These are phyloP conservation scores for Bombyx mori DNA, from an alignment of 1,140 invertebrate species.

Conservation along the genomic window ASM3026992v2 NC_085118.1:4969001-4969500, in stretches of 20 bases:
- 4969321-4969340: slow-evolving; percentile 25
- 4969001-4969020: no score
- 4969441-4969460: slow-evolving; percentile 43
- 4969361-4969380: slow-evolving; percentile 60
- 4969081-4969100: neutral
- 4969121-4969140: slow-evolving; percentile 1
- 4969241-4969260: slow-evolving; percentile 6
- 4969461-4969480: slow-evolving; percentile 1
- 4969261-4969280: neutral
- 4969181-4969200: slow-evolving; percentile 67
- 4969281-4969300: slow-evolving; percentile 21
- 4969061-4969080: neutral
- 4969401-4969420: slow-evolving; percentile 24
- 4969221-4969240: slow-evolving; percentile 39
- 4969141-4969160: slow-evolving; percentile 47
- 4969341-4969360: slow-evolving; percentile 31
- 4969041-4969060: no score
- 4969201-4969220: slow-evolving; percentile 53
- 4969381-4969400: slow-evolving; percentile 50
- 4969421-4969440: slow-evolving; percentile 51
- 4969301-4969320: slow-evolving; percentile 11
- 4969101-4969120: neutral
- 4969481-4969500: slow-evolving; percentile 13
- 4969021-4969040: no score
- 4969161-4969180: slow-evolving; percentile 49